Conservation (phyloP, 2,888 invertebrate genomes). For the Pterobdella sp. region DNA sequence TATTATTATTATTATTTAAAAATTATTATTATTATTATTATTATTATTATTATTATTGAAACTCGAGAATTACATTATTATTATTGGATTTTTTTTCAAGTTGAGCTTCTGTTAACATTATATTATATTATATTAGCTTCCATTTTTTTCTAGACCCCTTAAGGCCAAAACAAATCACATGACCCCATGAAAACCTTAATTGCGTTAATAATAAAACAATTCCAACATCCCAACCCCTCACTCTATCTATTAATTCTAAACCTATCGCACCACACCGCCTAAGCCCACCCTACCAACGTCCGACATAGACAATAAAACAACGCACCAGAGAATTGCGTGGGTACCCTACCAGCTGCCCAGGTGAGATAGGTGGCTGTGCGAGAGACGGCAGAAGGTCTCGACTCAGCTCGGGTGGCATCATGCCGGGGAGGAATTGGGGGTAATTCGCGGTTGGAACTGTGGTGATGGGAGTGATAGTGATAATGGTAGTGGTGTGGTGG, state of each 20-base stretch:
- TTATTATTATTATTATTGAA: too few species aligned
- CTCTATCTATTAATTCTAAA: neutral
- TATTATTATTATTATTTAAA: too few species aligned
- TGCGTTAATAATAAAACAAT: too few species aligned
- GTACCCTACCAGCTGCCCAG: slow-evolving; percentile 38
- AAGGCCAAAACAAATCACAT: too few species aligned
- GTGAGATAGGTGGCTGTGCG: slow-evolving; percentile 39
- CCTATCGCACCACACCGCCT: neutral
- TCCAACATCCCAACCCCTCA: neutral
- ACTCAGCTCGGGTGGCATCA: slow-evolving; percentile 28
- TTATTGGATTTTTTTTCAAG: too few species aligned
- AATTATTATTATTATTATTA: too few species aligned
- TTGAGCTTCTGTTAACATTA: too few species aligned
- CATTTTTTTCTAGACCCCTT: too few species aligned
- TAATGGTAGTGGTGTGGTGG: neutral
- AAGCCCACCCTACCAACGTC: neutral
- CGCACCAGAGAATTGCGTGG: slow-evolving; percentile 40
- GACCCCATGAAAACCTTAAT: too few species aligned
- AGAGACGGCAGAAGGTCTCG: slow-evolving; percentile 24
- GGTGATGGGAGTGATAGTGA: neutral
- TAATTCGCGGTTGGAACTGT: slow-evolving; percentile 1
- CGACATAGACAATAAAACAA: neutral
- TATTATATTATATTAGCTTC: too few species aligned
- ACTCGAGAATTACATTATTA: too few species aligned
- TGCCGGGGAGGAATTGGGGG: slow-evolving; percentile 27